These are phyloP conservation scores for Epistrophella euchroma DNA, from an alignment of 2,888 invertebrate genomes.

Conservation along the genomic window DNA sequence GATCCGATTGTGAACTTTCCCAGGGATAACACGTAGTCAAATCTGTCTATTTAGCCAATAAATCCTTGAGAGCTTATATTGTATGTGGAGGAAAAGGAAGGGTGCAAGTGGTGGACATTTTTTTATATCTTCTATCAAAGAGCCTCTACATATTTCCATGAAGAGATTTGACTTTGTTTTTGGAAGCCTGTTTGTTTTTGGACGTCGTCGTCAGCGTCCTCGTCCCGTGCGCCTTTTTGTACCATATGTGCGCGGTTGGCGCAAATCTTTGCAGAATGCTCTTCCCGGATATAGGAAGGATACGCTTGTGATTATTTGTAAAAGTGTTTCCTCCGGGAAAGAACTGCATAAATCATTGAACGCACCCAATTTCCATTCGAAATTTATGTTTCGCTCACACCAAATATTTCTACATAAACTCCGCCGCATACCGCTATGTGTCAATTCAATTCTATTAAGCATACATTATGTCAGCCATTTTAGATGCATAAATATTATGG, in stretches of 20 bases:
- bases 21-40: constrained; percentile 81
- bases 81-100: constrained; percentile 47
- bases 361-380: constrained; percentile 68
- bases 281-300: constrained; percentile 41
- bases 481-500: constrained; percentile 46
- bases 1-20: constrained; percentile 74
- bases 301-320: constrained; percentile 72
- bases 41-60: constrained; percentile 84
- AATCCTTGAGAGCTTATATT: constrained; percentile 80
- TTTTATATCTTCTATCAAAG: constrained; percentile 20
- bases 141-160: constrained; percentile 6
- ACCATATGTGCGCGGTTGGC: constrained; percentile 58
- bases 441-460: constrained; percentile 70
- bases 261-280: constrained; percentile 49
- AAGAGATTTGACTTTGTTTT: constrained; percentile 1
- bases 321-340: constrained; percentile 59
- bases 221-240: constrained; percentile 17
- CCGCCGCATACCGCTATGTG: constrained; percentile 47
- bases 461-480: constrained; percentile 60
- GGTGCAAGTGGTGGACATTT: constrained; percentile 47
- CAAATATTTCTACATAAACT: constrained; percentile 18
- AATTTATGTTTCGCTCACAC: constrained; percentile 61
- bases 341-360: constrained; percentile 73
- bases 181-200: constrained; percentile 47
- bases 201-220: constrained; percentile 28